Evolutionary conservation across 2,797 vertebrate species (phyloP), one percentile per base, ranked within the genome.

Genomic region (Allobates femoralis): DNA sequence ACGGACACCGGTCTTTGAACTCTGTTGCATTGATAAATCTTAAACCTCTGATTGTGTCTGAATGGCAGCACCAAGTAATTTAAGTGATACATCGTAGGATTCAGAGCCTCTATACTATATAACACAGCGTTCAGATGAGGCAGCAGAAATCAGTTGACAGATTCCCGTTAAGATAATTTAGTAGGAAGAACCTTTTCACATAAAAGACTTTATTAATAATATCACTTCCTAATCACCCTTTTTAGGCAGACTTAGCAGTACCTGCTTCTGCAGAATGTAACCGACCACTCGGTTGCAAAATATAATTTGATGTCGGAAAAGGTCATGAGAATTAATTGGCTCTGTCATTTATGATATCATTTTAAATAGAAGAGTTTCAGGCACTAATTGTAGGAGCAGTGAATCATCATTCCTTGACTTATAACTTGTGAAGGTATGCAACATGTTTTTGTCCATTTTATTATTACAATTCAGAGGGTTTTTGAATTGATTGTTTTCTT

Each of bases 321-420:
- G 60, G 60, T 83, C 60, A 77, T 34, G 50, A 28, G 28, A 86
- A 76, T 77, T 67, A 86, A 86, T 82, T 86, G 73, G 60, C 60
- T 67, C 58, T 82, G 85, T 75, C 50, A 82, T 83, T 81, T 58
- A 23, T 67, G 58, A 76, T 41, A 74, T 69, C 16, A 83, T 82
- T 77, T 37, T 82, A 83, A 69, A 83, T 69, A 26, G 69, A 83
- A 58, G 50, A 53, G n/a, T 77, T 67, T 81, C 30, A 55, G 30
- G 26, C 34, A 26, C 66, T 86, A 82, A 82, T 82, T 86, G 85
- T 60, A 78, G 62, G 21, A 73, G 5, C 37, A 7, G 79, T 75
- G 32, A 81, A 86, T 76, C n/a, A 53, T 73, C 53, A 21, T 41
- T 86, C 37, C 53, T 50, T 81, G 58, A 76, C 60, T 77, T 56